phyloP scores from a whole-genome alignment of 2,113 vertebrate species.

The Neomonachus schauinslandi region DNA sequence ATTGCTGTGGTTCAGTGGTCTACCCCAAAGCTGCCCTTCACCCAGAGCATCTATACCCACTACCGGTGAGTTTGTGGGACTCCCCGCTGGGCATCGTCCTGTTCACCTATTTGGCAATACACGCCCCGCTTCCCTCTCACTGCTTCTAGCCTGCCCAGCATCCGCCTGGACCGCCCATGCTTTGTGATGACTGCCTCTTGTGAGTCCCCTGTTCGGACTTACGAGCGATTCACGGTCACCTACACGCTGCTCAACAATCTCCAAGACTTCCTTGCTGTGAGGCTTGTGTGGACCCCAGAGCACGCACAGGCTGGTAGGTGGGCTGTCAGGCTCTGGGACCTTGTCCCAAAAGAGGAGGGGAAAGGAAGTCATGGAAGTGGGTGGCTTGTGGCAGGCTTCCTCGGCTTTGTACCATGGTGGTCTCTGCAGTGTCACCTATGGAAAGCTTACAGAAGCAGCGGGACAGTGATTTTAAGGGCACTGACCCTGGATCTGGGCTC shows the following conservation, averaged over 20 bases:
- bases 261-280: slow-evolving; percentile 96
- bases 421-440: background rate
- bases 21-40: slow-evolving; percentile 94
- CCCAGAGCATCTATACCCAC: slow-evolving; percentile 95
- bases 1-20: slow-evolving; percentile 96
- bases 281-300: slow-evolving; percentile 96
- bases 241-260: slow-evolving; percentile 96
- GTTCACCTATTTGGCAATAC: background rate
- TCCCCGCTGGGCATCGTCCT: background rate
- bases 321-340: background rate
- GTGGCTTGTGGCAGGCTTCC: background rate
- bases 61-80: slow-evolving; percentile 87
- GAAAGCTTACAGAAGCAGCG: background rate
- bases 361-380: background rate
- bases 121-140: background rate
- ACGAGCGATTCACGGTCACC: slow-evolving; percentile 92
- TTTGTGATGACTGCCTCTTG: slow-evolving; percentile 97
- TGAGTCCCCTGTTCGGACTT: slow-evolving; percentile 90
- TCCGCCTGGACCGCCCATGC: slow-evolving; percentile 93
- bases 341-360: background rate
- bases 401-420: background rate
- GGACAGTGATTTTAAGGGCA: background rate
- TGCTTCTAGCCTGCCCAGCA: slow-evolving; percentile 90
- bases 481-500: background rate
- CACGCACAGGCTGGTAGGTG: slow-evolving; percentile 83